Evolutionary conservation across 2,113 vertebrate genomes (phyloP).

Genomic region (Rhea americana): DNA sequence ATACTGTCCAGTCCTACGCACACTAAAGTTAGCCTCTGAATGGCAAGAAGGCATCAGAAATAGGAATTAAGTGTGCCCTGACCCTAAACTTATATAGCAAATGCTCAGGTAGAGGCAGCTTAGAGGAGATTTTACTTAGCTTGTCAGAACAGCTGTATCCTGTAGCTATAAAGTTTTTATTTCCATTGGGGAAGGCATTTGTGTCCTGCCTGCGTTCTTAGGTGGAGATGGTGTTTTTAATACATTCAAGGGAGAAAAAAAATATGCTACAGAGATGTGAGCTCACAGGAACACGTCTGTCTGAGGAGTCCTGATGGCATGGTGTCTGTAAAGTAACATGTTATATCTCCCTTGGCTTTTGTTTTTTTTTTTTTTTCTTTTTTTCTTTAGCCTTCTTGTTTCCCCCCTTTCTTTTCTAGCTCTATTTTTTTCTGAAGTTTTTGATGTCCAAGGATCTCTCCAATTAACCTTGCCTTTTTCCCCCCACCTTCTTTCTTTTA

Average conservation of each 20-base stretch:
- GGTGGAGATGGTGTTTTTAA: not conserved
- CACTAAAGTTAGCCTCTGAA: not conserved
- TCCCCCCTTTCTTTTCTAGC: not conserved
- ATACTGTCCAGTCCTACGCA: not conserved
- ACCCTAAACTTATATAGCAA: not conserved
- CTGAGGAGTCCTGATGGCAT: not conserved
- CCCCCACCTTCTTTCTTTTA: not conserved
- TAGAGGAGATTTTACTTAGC: not conserved
- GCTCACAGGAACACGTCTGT: not conserved
- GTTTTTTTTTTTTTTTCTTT: not conserved
- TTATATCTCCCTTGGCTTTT: not conserved
- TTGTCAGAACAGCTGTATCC: not conserved
- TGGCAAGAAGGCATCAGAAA: not conserved
- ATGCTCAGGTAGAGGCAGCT: accelerated
- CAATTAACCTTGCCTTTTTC: not conserved
- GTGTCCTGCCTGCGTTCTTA: not conserved
- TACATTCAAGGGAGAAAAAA: not conserved
- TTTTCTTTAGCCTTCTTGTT: not conserved
- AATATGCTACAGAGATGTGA: not conserved
- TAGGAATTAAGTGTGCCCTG: not conserved
- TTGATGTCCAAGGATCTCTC: not conserved
- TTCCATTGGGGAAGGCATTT: not conserved
- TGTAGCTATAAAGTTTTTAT: not conserved
- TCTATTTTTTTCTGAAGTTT: not conserved
- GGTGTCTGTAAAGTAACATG: not conserved